Percentiles rank a stretch among this genome's conserved stretches.
Evolutionary conservation across 1,140 invertebrate genomes (phyloP).

Genomic region (Zaprionus vittiger): DNA sequence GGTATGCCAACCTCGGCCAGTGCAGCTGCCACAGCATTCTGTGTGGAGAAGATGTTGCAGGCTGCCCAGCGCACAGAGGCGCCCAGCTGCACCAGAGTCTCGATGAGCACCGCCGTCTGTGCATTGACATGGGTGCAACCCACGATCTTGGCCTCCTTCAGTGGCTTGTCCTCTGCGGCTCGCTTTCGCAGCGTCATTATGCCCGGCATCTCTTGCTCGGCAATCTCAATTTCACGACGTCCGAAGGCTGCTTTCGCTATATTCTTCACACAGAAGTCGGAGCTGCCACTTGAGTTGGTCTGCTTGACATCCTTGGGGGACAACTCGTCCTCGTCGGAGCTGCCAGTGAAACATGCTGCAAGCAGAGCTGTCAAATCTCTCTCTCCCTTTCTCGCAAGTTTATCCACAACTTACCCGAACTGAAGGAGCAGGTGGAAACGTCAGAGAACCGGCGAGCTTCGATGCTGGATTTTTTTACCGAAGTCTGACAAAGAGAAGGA

Average conservation of each 20-base stretch:
- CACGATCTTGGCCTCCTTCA: conserved; percentile 97
- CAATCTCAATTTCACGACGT: conserved; percentile 96
- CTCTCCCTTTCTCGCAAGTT: neutral
- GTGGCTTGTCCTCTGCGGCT: conserved; percentile 95
- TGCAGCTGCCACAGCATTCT: conserved; percentile 98
- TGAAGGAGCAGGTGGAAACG: conserved; percentile 96
- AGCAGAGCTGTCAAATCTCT: neutral
- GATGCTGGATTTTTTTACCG: conserved; percentile 85
- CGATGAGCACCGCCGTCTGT: conserved; percentile 97
- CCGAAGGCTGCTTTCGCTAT: conserved; percentile 94
- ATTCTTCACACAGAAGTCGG: conserved; percentile 95
- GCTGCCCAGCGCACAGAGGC: conserved; percentile 97
- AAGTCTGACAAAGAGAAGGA: conserved; percentile 42
- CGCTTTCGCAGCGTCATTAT: conserved; percentile 96
- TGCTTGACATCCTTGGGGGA: conserved; percentile 93
- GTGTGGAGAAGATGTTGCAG: conserved; percentile 98
- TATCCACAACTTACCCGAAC: conserved; percentile 88
- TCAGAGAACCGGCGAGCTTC: conserved; percentile 94
- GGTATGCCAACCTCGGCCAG: conserved; percentile 94
- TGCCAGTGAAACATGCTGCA: conserved; percentile 93
- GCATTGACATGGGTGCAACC: conserved; percentile 99
- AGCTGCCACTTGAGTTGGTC: conserved; percentile 90
- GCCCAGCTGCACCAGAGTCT: conserved; percentile 94
- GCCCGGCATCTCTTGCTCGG: conserved; percentile 99
- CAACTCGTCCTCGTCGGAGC: conserved; percentile 88